A percentile compares a stretch with the other conserved stretches of the same genome.
phyloP scores from a whole-genome alignment of 2,797 vertebrate genomes.

The Cirrhinus mrigala region DNA sequence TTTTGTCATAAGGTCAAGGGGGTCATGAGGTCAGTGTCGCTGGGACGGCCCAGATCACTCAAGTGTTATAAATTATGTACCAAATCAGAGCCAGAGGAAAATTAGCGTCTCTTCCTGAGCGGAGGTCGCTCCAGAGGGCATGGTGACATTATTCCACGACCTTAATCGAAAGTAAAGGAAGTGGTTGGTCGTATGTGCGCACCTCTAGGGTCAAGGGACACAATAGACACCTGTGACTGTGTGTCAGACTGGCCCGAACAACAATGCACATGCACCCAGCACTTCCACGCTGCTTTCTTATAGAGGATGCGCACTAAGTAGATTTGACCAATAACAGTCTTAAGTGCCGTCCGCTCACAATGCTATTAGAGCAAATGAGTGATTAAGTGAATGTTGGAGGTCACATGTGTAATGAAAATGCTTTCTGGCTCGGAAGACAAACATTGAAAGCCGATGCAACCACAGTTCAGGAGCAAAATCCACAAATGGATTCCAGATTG shows the following conservation, averaged over 20 bases:
- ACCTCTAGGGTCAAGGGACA: slow-evolving; percentile 75
- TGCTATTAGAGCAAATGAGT: slow-evolving; percentile 79
- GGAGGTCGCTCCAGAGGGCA: slow-evolving; percentile 70
- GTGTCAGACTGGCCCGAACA: neutral
- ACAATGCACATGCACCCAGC: neutral
- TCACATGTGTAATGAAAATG: slow-evolving; percentile 71
- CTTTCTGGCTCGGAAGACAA: slow-evolving; percentile 67
- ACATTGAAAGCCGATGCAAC: slow-evolving; percentile 69
- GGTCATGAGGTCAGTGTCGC: slow-evolving; percentile 82
- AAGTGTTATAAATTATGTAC: slow-evolving; percentile 66
- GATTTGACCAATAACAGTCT: slow-evolving; percentile 76
- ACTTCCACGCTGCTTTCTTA: slow-evolving; percentile 3
- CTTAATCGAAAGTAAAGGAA: slow-evolving; percentile 79
- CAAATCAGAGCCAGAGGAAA: slow-evolving; percentile 73
- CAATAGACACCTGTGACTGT: slow-evolving; percentile 67
- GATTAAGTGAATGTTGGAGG: slow-evolving; percentile 65
- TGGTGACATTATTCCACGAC: slow-evolving; percentile 62
- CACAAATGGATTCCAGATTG: neutral
- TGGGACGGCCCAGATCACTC: slow-evolving; percentile 70
- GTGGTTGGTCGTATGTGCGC: slow-evolving; percentile 64
- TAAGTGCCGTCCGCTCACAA: slow-evolving; percentile 78
- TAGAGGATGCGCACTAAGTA: slow-evolving; percentile 48
- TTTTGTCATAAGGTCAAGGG: slow-evolving; percentile 81
- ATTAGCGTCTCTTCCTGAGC: slow-evolving; percentile 72
- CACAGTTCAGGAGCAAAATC: neutral